Base-by-base conservation (phyloP, 2,113 vertebrate species). In the Sceloporus undulatus region DNA sequence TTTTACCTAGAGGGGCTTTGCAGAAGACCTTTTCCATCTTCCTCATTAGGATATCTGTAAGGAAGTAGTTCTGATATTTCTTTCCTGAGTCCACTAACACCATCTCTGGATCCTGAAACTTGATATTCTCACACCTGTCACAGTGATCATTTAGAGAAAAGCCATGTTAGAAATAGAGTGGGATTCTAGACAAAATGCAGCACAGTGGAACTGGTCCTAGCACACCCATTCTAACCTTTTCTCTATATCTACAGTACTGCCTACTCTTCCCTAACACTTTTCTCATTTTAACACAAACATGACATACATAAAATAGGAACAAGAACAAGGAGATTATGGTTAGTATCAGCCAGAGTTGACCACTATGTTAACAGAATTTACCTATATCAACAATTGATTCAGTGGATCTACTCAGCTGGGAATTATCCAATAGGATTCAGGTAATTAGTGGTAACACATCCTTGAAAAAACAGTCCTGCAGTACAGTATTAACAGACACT, bases 1-100 rank as follows among this genome's bases (percentile, higher is more conserved):
- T 0, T 86, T 79, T 88, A 95, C 94, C 94, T 38, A 87, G 94
- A 11, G 91, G 94, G 29, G 92, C 92, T 88, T 92, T 94, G 16
- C 73, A 77, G 82, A 94, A 94, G 10, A 93, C 87, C 1, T 94
- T 94, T 91, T 96, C 94, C 96, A 97, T 97, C 87, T 97, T 97
- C 66, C 95, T 96, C 96, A 97, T 94, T 65, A 97, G 95, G 93
- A 96, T 94, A 0, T 97, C 96, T 88, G 95, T 95, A 92, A 97
- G 93, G 85, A 97, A 97, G 83, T 95, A 96, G 86, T 97, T 96
- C 70, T 94, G 94, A 25, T 94, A 94, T 66, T 96, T 96, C 82
- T 94, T 96, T 77, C 95, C 96, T 52, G 91, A 84, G 0, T 97
- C 96, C 85, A 96, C 95, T 0, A 95, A 94, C 85, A 95, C 93